Conservation (phyloP, 1,140 invertebrate species). For the Mamestra configurata region DNA sequence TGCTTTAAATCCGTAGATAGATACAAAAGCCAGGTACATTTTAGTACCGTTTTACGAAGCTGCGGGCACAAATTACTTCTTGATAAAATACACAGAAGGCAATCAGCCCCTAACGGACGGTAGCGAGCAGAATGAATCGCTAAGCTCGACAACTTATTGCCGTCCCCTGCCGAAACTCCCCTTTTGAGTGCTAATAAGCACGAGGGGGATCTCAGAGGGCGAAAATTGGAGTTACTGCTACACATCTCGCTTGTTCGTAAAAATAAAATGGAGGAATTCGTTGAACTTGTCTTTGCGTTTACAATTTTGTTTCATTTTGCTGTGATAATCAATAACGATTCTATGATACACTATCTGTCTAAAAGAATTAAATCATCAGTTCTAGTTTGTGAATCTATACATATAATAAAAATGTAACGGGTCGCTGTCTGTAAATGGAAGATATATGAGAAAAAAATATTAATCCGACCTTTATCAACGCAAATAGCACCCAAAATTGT, state of each 20-base stretch:
- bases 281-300: neutral
- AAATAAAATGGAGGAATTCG: neutral
- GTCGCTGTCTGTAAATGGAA: too few relatives aligned
- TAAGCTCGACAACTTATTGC: neutral
- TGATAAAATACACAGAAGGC: slow-evolving; percentile 5
- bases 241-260: neutral
- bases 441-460: too few relatives aligned
- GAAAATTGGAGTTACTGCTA: neutral
- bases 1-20: too few relatives aligned
- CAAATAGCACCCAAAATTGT: too few relatives aligned
- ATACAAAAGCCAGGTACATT: too few relatives aligned
- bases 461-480: too few relatives aligned
- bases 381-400: too few relatives aligned
- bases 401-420: too few relatives aligned
- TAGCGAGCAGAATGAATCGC: neutral
- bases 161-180: slow-evolving; percentile 8
- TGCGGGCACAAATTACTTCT: neutral
- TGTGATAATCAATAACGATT: too few relatives aligned
- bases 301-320: neutral
- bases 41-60: too few relatives aligned
- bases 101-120: neutral
- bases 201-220: neutral
- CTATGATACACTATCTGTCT: too few relatives aligned
- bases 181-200: neutral
- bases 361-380: too few relatives aligned